phyloP scores from a whole-genome alignment of 1,140 invertebrate species.

The Apocrypta bakeri region DNA sequence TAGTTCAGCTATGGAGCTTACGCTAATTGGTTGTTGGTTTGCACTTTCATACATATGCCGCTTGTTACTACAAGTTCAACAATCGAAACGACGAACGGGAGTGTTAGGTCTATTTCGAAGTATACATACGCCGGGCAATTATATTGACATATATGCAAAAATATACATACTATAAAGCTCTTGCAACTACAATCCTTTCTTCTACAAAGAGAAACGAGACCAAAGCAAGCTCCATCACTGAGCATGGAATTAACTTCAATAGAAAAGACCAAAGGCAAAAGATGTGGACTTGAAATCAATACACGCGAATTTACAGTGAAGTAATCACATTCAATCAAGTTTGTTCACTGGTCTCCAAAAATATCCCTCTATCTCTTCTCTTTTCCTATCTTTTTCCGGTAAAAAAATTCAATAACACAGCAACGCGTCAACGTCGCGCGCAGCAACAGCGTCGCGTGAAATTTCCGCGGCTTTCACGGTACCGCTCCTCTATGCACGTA shows the following conservation, averaged over 20 bases:
- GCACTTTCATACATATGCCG: background rate
- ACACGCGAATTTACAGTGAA: background rate
- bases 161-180: too few relatives aligned
- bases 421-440: conserved; percentile 23
- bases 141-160: too few relatives aligned
- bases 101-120: too few relatives aligned
- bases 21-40: background rate
- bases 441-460: background rate
- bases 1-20: background rate
- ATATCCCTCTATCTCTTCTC: background rate
- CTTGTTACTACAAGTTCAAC: background rate
- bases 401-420: conserved; percentile 33
- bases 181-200: too few relatives aligned
- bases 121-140: too few relatives aligned
- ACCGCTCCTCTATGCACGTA: background rate
- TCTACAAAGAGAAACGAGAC: too few relatives aligned
- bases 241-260: too few relatives aligned
- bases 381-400: too few relatives aligned
- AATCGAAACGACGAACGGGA: background rate
- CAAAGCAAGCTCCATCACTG: too few relatives aligned
- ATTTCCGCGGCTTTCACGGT: conserved; percentile 1
- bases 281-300: conserved; percentile 5
- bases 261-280: background rate
- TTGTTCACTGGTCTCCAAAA: background rate
- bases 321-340: conserved; percentile 17